Conservation (phyloP, 2,797 vertebrate genomes). For the Enteromius paludinosus region DNA sequence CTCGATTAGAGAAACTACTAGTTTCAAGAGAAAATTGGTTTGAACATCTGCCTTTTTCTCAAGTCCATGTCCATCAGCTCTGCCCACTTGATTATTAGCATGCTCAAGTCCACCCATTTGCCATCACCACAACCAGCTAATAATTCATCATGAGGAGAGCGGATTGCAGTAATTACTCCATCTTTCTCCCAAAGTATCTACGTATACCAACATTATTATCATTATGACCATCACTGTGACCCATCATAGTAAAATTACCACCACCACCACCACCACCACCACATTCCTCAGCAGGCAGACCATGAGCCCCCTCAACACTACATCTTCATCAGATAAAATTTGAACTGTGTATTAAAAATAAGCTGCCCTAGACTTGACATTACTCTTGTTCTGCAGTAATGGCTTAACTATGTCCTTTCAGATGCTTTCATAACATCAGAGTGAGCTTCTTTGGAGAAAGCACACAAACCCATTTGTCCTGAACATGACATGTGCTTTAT, state of each 20-base stretch:
- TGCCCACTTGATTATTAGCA: constrained; percentile 50
- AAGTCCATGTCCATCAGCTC: constrained; percentile 37
- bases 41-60: constrained; percentile 32
- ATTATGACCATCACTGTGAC: constrained; percentile 21
- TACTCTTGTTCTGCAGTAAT: not conserved
- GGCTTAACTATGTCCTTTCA: not conserved
- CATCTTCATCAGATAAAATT: not conserved
- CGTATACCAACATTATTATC: constrained; percentile 32
- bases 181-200: constrained; percentile 23
- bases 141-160: not conserved
- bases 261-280: not conserved
- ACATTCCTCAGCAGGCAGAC: not conserved
- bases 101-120: constrained; percentile 15
- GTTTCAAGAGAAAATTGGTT: not conserved
- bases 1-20: not conserved
- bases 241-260: constrained; percentile 18
- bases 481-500: not conserved
- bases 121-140: constrained; percentile 51
- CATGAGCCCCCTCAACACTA: not conserved
- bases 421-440: not conserved
- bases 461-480: not conserved
- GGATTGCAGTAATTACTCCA: constrained; percentile 48
- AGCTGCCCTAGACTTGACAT: not conserved
- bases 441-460: not conserved
- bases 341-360: not conserved